These are phyloP conservation scores for Oryzias javanicus DNA, from an alignment of 2,113 vertebrate species.

Conservation along the genomic window DNA sequence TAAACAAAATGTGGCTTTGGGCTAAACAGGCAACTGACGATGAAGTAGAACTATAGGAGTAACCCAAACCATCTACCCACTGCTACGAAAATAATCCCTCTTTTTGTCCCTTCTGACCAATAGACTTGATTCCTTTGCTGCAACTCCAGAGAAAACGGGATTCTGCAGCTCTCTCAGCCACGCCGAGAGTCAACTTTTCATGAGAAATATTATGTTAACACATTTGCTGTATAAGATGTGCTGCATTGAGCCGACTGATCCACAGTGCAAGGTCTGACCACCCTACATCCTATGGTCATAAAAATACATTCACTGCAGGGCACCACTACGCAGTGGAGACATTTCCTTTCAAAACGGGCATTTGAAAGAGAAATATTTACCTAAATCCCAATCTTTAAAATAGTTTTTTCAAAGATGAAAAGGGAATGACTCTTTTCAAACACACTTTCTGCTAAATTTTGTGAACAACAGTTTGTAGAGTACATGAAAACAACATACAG, in stretches of 20 bases:
- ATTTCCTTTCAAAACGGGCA: conserved; percentile 38
- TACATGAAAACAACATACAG: conserved; percentile 71
- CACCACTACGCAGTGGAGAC: conserved; percentile 60
- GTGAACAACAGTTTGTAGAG: conserved; percentile 36
- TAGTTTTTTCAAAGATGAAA: conserved; percentile 24
- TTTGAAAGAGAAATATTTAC: conserved; percentile 32
- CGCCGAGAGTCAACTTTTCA: conserved; percentile 38
- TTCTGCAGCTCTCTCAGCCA: conserved; percentile 23
- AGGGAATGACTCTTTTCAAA: conserved; percentile 69
- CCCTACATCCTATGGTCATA: conserved; percentile 63
- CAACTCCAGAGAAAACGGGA: conserved; percentile 46
- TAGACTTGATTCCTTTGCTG: conserved; percentile 35
- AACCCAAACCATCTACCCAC: conserved; percentile 35
- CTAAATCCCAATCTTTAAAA: conserved; percentile 22
- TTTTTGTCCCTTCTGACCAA: conserved; percentile 37
- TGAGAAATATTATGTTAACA: conserved; percentile 61
- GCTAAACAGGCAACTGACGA: conserved; percentile 64
- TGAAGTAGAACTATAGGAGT: conserved; percentile 37
- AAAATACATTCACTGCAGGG: conserved; percentile 75
- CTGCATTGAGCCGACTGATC: conserved; percentile 43
- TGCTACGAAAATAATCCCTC: conserved; percentile 44
- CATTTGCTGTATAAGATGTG: conserved; percentile 53
- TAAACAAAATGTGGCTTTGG: conserved; percentile 79
- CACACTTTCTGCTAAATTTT: conserved; percentile 32
- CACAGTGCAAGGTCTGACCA: conserved; percentile 58